Evolutionary conservation across 2,113 vertebrate genomes (phyloP).

Genomic region (Delphinapterus leucas): DNA sequence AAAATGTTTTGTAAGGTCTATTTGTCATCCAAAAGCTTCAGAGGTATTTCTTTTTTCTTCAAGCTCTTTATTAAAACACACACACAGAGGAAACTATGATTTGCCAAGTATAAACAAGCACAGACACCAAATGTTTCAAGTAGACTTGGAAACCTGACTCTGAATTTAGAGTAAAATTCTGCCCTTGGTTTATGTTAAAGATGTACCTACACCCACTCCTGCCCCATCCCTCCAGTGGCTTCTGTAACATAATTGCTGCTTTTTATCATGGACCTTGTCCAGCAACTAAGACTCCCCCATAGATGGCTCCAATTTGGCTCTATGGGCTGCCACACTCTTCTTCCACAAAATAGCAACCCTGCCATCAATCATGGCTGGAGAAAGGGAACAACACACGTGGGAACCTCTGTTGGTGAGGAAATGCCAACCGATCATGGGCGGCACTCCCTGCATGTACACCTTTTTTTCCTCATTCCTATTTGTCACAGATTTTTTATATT

Average conservation of each 20-base stretch:
- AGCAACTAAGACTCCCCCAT: background rate
- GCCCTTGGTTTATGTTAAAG: background rate
- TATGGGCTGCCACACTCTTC: background rate
- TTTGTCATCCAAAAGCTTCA: background rate
- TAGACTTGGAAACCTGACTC: background rate
- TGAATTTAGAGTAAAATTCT: background rate
- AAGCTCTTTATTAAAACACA: slow-evolving; percentile 8
- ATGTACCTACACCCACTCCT: background rate
- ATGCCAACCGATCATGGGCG: background rate
- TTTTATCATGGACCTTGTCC: background rate
- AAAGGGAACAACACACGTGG: background rate
- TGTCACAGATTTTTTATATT: background rate
- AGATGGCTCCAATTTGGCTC: background rate
- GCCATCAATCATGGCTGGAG: background rate
- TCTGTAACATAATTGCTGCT: background rate
- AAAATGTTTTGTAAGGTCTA: background rate
- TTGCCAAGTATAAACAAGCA: background rate
- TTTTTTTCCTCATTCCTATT: background rate
- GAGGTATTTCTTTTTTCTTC: background rate
- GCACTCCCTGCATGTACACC: background rate
- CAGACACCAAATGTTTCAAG: background rate
- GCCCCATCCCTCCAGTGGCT: background rate
- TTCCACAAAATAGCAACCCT: background rate
- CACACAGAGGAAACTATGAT: background rate
- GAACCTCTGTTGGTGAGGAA: background rate